phyloP scores from a whole-genome alignment of 2,797 vertebrate species.

The Australoheros facetus region DNA sequence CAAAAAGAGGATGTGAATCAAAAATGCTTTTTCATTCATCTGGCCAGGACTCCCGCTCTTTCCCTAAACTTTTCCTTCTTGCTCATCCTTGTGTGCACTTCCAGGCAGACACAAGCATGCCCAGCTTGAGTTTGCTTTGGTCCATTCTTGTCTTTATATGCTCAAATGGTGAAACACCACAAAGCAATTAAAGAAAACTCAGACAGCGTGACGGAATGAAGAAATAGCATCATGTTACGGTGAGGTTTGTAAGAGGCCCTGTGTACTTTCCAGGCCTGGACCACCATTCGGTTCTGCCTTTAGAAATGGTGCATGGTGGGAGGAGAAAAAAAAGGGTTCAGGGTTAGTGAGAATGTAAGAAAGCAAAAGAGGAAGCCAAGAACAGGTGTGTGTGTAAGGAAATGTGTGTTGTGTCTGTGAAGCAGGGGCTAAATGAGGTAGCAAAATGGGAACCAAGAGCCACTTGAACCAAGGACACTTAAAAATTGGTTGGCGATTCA shows the following conservation, averaged over 20 bases:
- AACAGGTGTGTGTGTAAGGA: constrained; percentile 8
- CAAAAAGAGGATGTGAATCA: constrained; percentile 56
- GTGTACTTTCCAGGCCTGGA: constrained; percentile 54
- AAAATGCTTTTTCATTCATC: constrained; percentile 29
- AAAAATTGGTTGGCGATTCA: fast-evolving
- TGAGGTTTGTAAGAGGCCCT: constrained; percentile 61
- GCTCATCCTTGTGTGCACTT: constrained; percentile 47
- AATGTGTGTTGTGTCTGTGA: neutral
- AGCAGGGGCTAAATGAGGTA: neutral
- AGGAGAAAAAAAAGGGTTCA: constrained; percentile 21
- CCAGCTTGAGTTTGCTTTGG: constrained; percentile 66
- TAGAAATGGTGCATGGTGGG: constrained; percentile 45
- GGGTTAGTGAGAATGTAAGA: constrained; percentile 26
- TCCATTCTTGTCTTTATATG: constrained; percentile 59
- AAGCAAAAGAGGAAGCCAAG: constrained; percentile 24
- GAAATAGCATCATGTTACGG: constrained; percentile 68
- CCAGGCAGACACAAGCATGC: constrained; percentile 59
- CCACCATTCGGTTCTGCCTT: constrained; percentile 51
- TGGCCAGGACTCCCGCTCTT: constrained; percentile 26
- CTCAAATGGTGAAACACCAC: constrained; percentile 56
- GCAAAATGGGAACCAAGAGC: neutral
- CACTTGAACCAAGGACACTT: neutral
- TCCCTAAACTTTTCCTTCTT: constrained; percentile 25
- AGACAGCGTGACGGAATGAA: constrained; percentile 79
- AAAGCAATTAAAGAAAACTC: constrained; percentile 64